Base-by-base conservation (phyloP, 92 coral and sea anemone species). In the Metridium senile region DNA sequence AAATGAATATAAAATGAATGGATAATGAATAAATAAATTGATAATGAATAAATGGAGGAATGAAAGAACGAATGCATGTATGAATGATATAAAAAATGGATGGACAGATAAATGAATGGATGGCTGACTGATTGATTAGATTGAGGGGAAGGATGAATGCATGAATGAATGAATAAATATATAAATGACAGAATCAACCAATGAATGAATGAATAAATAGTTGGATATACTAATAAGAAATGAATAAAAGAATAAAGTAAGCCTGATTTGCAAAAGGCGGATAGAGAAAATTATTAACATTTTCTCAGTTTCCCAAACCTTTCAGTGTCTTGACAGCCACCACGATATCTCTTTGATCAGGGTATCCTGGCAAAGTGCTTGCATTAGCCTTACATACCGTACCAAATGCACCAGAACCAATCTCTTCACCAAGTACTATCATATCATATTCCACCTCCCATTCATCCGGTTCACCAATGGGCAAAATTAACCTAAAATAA, bases 391-490 rank as follows among this genome's bases (percentile, higher is more conserved):
- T 89, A 70, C 74, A 73, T 29, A 91, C 97, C 32, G 83, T 91
- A 2, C 97, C 97, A 75, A 91, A 91, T n/a, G 93, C 97, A 22
- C 97, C 97, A 54, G 87, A 87, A 32, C 97, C 97, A 16, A 91
- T 83, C 74, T 74, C 84, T 26, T 91, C 85, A 21, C 89, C 91
- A 39, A 89, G 81, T 0, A 83, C 86, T 13, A 91, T 62, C 73
- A 74, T 57, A 43, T 82, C 77, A 62, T 85, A 86, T 13, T 79
- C 89, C 9, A 89, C 84, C 26, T 84, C 90, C 97, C 97, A 91
- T 53, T 91, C 93, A 61, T 91, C 93, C 0, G 86, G 89, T 53
- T 89, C 93, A 39, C 68, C 62, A 53, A 25, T n/a, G 9, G 87
- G 87, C 13, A 69, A 67, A 28, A 73, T 73, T 6, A 73, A 25